Evolutionary conservation across 2,113 vertebrate species (phyloP), one percentile per base, ranked within the genome.

Genomic region (Ceyx margarethae): DNA sequence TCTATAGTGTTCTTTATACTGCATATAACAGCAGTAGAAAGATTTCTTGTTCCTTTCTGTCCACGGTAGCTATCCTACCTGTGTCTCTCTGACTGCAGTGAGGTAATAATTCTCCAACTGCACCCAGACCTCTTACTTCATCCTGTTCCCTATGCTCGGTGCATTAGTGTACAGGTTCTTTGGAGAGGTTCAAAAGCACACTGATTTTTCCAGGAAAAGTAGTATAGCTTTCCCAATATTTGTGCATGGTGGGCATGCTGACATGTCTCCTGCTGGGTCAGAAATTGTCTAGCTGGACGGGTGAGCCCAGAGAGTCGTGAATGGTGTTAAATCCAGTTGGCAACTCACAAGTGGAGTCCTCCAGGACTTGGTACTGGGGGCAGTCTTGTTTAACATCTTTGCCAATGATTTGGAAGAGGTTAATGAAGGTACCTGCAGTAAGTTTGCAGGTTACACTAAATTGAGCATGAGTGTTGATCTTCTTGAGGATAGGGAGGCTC

Each of bases 51-150:
- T 91, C 25, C n/a, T 10, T 15, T 82, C 67, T 0, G 0, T 35
- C 62, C 7, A 2, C n/a, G 3, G 56, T 35, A 50, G 15, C 23
- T 71, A 3, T 48, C 33, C 42, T 50, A 9, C 6, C 5, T 0
- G 0, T 31, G 5, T 50, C 29, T 56, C 35, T 81, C 20, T 89
- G 45, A 69, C 68, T 46, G 14, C 22, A 11, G 10, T 56, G 16
- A 54, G 46, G 17, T 3, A 23, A 23, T 33, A 66, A 25, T 56
- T n/a, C 21, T 77, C n/a, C 13, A 66, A 2, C 46, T 71, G n/a
- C 26, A 16, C 2, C 4, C 22, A 77, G 23, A 43, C 11, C 3
- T 87, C 13, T 25, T 42, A 73, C 31, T 56, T 91, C 2, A 0
- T 51, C n/a, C 61, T 48, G 25, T 66, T 92, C 20, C 14, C 26